These are phyloP conservation scores for Margaritifera margaritifera DNA, from an alignment of 2,888 invertebrate species.

Conservation along the genomic window DNA sequence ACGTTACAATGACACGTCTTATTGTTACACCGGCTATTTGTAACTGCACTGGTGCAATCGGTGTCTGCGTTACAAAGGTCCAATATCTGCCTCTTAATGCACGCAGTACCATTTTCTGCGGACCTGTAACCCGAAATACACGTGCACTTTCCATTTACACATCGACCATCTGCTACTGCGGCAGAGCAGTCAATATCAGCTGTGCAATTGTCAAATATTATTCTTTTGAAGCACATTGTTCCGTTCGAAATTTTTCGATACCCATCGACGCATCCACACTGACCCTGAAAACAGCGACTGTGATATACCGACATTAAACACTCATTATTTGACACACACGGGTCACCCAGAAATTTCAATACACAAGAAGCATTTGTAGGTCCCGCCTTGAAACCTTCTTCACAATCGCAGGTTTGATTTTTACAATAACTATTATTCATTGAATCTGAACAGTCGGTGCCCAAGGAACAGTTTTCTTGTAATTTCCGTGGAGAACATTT, in stretches of 20 bases:
- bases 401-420: constrained; percentile 23
- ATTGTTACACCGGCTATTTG: constrained; percentile 17
- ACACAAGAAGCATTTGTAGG: constrained; percentile 14
- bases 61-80: constrained; percentile 25
- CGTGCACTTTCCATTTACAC: constrained; percentile 29
- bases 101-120: constrained; percentile 25
- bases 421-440: constrained; percentile 25
- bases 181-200: constrained; percentile 33
- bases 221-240: constrained; percentile 18
- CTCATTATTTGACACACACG: constrained; percentile 22
- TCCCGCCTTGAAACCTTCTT: constrained; percentile 21
- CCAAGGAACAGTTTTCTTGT: constrained; percentile 16
- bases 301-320: constrained; percentile 24
- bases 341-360: constrained; percentile 24
- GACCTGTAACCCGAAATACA: constrained; percentile 40
- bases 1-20: constrained; percentile 21
- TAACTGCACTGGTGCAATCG: constrained; percentile 31
- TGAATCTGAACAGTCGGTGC: constrained; percentile 24
- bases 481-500: no score
- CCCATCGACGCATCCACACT: constrained; percentile 22
- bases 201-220: constrained; percentile 39
- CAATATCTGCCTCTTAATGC: constrained; percentile 34
- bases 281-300: constrained; percentile 18
- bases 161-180: constrained; percentile 39
- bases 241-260: constrained; percentile 16